These are phyloP conservation scores for Vesta saturnalis DNA, from an alignment of 2,888 invertebrate genomes.

Conservation along the genomic window DNA sequence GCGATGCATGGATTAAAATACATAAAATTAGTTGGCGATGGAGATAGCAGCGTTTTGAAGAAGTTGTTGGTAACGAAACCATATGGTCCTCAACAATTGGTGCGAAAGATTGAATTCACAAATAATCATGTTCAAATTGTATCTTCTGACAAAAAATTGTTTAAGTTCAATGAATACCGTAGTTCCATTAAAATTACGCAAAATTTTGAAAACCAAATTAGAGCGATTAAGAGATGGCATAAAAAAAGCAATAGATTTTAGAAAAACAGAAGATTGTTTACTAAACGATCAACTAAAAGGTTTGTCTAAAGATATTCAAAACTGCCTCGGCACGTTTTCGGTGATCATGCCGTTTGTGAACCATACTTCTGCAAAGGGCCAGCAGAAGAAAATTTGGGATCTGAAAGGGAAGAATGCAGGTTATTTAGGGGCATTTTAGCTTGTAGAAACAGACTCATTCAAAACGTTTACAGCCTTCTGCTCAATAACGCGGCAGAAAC, in stretches of 20 bases:
- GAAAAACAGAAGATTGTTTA: no score
- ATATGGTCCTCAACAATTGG: no score
- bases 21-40: background rate
- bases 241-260: no score
- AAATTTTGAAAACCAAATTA: no score
- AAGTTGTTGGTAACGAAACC: background rate
- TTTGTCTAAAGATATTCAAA: no score
- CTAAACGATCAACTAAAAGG: no score
- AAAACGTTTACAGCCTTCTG: background rate
- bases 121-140: no score
- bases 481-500: background rate
- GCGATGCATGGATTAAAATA: background rate
- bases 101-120: no score
- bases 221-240: no score
- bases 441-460: background rate
- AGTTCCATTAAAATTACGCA: no score
- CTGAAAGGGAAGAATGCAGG: background rate
- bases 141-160: no score
- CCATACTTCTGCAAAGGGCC: background rate
- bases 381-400: background rate
- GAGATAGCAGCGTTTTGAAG: background rate
- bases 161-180: no score
- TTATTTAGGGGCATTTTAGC: background rate
- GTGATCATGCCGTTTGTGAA: background rate
- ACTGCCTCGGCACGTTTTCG: background rate